These are phyloP conservation scores for Pithecia hirsuta DNA, from an alignment of 2,797 vertebrate species.

Conservation along the genomic window DNA sequence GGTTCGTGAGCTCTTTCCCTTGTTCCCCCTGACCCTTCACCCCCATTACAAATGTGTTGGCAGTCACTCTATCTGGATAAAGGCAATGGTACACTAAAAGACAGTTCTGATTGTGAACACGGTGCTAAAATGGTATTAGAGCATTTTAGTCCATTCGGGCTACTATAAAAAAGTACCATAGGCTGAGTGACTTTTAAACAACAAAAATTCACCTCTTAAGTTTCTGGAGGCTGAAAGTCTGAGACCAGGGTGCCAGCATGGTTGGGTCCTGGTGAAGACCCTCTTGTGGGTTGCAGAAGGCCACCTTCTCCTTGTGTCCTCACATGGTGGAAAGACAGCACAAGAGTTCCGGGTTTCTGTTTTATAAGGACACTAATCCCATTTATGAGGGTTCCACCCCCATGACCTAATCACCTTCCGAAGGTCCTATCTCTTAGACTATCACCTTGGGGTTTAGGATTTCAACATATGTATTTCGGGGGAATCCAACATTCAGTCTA, in stretches of 20 bases:
- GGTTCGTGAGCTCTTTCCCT: background rate
- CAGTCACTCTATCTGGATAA: background rate
- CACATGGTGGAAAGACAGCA: background rate
- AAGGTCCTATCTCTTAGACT: background rate
- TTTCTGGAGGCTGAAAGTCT: background rate
- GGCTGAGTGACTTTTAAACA: background rate
- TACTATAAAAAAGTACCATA: background rate
- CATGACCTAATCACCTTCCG: background rate
- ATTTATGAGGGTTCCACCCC: background rate
- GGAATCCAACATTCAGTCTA: background rate
- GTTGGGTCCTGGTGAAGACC: no score
- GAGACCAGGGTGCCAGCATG: background rate
- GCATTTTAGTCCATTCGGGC: background rate
- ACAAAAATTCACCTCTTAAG: background rate
- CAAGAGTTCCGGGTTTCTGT: no score
- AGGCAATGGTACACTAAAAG: background rate
- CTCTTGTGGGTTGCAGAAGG: background rate
- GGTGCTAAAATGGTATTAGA: no score
- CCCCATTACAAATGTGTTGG: background rate
- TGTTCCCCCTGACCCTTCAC: background rate
- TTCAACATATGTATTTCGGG: background rate
- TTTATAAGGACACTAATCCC: background rate
- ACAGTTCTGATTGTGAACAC: background rate
- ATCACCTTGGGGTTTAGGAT: background rate
- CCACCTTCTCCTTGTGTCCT: background rate